Evolutionary conservation across 1,140 invertebrate species (phyloP).

Genomic region (Diorhabda elongata): DNA sequence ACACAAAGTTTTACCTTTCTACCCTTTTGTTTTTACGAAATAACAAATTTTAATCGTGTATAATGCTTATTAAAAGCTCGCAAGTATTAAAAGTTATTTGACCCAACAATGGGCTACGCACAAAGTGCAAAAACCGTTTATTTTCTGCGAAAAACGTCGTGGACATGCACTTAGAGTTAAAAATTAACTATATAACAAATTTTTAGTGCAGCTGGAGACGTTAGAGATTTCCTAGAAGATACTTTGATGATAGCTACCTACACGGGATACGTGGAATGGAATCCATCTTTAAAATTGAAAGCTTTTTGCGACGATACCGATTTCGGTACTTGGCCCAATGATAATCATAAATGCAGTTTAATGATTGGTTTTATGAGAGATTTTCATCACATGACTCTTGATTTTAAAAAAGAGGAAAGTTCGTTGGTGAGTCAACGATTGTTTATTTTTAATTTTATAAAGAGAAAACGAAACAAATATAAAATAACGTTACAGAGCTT

Average conservation of each 20-base stretch:
- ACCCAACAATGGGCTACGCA: no score
- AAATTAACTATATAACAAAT: background rate
- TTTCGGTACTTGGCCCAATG: slow-evolving; percentile 39
- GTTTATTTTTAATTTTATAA: no score
- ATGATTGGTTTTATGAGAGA: slow-evolving; percentile 31
- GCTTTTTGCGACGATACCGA: slow-evolving; percentile 33
- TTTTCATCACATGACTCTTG: slow-evolving; percentile 19
- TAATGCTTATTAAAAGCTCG: no score
- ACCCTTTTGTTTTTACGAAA: no score
- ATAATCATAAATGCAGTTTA: slow-evolving; percentile 36
- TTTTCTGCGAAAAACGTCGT: no score
- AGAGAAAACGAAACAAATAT: no score
- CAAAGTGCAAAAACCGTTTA: no score
- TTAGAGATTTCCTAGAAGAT: slow-evolving; percentile 26
- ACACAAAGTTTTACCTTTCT: no score
- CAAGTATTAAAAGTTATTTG: no score
- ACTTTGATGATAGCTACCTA: slow-evolving; percentile 28
- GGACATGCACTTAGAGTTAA: no score
- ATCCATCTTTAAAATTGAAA: slow-evolving; percentile 29
- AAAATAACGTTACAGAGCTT: no score
- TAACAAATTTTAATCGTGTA: no score
- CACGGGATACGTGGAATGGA: slow-evolving; percentile 34
- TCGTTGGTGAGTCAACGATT: slow-evolving; percentile 21
- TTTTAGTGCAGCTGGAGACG: slow-evolving; percentile 28
- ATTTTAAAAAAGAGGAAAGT: slow-evolving; percentile 26